Base-by-base conservation (phyloP, 2,113 vertebrate genomes). In the Formicarius rufipectus region DNA sequence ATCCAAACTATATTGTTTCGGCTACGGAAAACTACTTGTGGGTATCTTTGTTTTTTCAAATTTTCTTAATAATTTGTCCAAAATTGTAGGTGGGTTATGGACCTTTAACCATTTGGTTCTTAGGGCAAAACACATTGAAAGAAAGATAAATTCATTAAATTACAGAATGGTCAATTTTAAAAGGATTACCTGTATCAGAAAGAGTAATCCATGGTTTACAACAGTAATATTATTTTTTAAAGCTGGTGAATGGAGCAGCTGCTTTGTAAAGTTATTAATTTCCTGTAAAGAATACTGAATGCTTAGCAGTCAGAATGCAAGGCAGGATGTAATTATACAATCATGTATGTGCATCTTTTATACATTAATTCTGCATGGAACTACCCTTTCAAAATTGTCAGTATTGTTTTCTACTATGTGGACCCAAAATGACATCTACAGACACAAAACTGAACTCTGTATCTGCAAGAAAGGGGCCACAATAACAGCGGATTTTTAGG, bases 221-320 rank as follows among this genome's bases (percentile, higher is more conserved):
- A 93, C 84, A 88, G 89, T 59, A 96, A 72, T 95, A 94, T 95
- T 89, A 77, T 96, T 95, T 97, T 90, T 97, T 95, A 87, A 96
- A 97, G 47, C 73, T 79, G 31, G 87, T 94, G 69, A 49, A 96
- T 94, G 86, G 68, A 97, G 49, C 97, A 98, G 97, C 95, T 97
- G 96, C 75, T 97, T 96, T 72, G 82, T 97, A 93, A 97, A 96
- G 90, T 97, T 97, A 97, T 96, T 97, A 81, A 97, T 97, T 98
- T 98, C 96, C 97, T 97, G 95, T 81, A 95, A 91, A 94, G 84
- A 84, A 90, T 76, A 92, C 50, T 91, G 87, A 93, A 95, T 20
- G 45, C 84, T 95, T 93, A 96, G 77, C 7, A 33, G 94, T 85
- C 85, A 88, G 71, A 94, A 95, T 6, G 4, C 28, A 85, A 81